Conservation (phyloP, 2,888 invertebrate genomes). For the Papilio gigon region DNA sequence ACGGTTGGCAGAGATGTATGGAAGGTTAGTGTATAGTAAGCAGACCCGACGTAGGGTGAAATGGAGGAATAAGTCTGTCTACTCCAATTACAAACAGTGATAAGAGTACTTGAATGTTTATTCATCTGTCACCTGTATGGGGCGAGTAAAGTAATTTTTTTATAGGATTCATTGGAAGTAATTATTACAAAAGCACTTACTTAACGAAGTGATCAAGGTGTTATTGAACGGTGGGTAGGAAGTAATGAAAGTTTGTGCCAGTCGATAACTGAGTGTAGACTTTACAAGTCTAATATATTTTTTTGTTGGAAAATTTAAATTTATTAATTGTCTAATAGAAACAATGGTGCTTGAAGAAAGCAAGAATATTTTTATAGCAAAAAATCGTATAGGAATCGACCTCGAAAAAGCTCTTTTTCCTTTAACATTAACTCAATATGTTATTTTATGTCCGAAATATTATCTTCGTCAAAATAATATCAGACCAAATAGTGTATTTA, state of each 20-base stretch:
- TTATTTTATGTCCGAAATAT: conserved; percentile 27
- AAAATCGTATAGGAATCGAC: conserved; percentile 3
- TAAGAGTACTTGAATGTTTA: too few relatives aligned
- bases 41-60: too few relatives aligned
- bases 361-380: background rate
- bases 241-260: background rate
- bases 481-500: conserved; percentile 4
- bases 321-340: background rate
- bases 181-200: too few relatives aligned
- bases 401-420: conserved; percentile 25
- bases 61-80: too few relatives aligned
- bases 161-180: too few relatives aligned
- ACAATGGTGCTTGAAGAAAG: background rate
- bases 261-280: background rate
- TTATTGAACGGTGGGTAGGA: background rate
- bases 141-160: too few relatives aligned
- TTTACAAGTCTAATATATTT: background rate
- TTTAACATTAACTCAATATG: conserved; percentile 23
- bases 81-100: too few relatives aligned
- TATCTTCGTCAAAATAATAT: conserved; percentile 24
- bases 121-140: too few relatives aligned
- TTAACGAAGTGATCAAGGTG: too few relatives aligned
- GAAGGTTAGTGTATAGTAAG: too few relatives aligned
- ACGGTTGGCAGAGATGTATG: too few relatives aligned
- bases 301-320: too few relatives aligned